Conservation (phyloP, 2,113 vertebrate species). For the Oreochromis aureus region DNA sequence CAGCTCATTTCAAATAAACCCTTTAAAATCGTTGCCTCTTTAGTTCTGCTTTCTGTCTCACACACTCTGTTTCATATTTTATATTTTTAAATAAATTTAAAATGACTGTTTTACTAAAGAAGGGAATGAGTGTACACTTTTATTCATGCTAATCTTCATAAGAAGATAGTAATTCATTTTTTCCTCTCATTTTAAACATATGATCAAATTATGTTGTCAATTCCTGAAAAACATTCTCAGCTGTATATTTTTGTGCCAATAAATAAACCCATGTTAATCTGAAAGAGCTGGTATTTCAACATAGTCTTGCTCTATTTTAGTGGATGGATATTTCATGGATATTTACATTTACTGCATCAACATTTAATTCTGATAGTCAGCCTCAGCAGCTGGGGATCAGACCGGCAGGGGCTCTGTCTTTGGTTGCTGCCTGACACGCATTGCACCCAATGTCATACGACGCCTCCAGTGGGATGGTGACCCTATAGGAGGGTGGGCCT, state of each 20-base stretch:
- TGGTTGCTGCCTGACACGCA: background rate
- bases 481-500: background rate
- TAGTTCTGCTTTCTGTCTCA: background rate
- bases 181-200: background rate
- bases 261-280: background rate
- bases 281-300: background rate
- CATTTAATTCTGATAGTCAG: background rate
- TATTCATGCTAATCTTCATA: background rate
- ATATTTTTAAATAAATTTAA: background rate
- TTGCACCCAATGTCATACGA: background rate
- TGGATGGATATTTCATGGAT: background rate
- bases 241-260: background rate
- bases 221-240: background rate
- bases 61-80: background rate
- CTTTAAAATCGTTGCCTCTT: background rate
- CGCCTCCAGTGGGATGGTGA: background rate
- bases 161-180: background rate
- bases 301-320: background rate
- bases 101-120: background rate
- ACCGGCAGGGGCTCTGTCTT: accelerated
- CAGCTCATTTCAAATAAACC: background rate
- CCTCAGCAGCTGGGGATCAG: background rate
- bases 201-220: background rate
- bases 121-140: background rate
- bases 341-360: background rate